phyloP scores from a whole-genome alignment of 2,888 invertebrate genomes.

The Nineta flava region DNA sequence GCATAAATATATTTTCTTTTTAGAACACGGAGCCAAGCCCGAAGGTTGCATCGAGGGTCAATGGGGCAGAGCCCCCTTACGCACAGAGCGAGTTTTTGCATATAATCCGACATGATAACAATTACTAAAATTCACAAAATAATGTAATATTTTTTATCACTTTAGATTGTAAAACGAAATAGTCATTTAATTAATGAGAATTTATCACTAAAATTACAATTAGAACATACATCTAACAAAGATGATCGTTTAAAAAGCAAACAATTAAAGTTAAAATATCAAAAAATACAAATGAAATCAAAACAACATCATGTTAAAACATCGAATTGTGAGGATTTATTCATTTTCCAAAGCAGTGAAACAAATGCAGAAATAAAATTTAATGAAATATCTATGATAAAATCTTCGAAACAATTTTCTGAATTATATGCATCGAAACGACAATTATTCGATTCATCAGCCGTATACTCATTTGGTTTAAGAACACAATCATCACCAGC shows the following conservation, averaged over 20 bases:
- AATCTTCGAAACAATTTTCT: neutral
- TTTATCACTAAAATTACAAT: conserved; percentile 23
- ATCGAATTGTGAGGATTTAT: neutral
- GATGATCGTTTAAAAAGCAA: conserved; percentile 18
- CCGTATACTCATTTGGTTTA: neutral
- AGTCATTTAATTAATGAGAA: conserved; percentile 27
- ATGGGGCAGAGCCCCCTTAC: too few species aligned
- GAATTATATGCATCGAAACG: neutral
- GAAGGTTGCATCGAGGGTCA: too few species aligned
- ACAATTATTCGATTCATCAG: neutral
- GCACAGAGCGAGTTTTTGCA: too few species aligned
- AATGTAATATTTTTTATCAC: conserved; percentile 7
- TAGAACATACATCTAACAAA: conserved; percentile 21
- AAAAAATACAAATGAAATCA: conserved; percentile 15
- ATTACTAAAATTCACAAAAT: neutral
- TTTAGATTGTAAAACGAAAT: conserved; percentile 26
- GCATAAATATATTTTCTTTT: too few species aligned
- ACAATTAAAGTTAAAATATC: conserved; percentile 13
- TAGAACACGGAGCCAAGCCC: too few species aligned
- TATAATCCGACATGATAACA: too few species aligned
- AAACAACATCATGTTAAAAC: neutral
- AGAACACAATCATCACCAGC: neutral
- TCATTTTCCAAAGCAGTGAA: neutral
- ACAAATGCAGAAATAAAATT: neutral
- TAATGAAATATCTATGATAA: neutral